A percentile compares a stretch with the other conserved stretches of the same genome.
Evolutionary conservation across 2,888 invertebrate species (phyloP).

Genomic region (Cloeon dipterum): DNA sequence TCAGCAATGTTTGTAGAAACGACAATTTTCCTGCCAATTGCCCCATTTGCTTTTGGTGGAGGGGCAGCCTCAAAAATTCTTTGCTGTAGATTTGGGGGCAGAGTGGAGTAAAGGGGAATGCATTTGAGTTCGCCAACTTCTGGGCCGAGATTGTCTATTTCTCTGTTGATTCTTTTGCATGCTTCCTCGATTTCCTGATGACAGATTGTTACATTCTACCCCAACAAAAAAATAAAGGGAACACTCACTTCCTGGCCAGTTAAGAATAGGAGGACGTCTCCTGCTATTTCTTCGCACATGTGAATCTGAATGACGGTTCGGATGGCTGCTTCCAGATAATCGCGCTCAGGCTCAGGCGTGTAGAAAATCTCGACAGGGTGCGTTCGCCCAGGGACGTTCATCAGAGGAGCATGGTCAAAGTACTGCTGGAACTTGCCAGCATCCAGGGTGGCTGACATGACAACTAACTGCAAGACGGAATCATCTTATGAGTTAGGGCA

Average conservation of each 20-base stretch:
- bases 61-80: constrained; percentile 95
- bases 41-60: constrained; percentile 68
- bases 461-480: constrained; percentile 76
- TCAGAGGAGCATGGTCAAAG: constrained; percentile 92
- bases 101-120: constrained; percentile 93
- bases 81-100: constrained; percentile 92
- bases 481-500: no score
- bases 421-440: constrained; percentile 95
- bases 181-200: constrained; percentile 86
- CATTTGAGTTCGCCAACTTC: constrained; percentile 95
- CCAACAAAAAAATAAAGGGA: constrained; percentile 8
- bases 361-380: constrained; percentile 97
- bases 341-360: constrained; percentile 93
- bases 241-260: constrained; percentile 38
- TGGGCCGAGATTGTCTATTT: constrained; percentile 87
- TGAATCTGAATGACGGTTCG: constrained; percentile 94
- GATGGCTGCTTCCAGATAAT: constrained; percentile 96
- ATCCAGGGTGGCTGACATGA: constrained; percentile 98
- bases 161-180: constrained; percentile 88
- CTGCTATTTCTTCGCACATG: constrained; percentile 79
- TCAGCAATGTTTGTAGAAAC: constrained; percentile 99
- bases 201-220: no score
- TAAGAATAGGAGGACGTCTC: constrained; percentile 80
- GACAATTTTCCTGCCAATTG: constrained; percentile 79
- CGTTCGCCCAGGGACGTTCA: constrained; percentile 94